These are phyloP conservation scores for Jaculus jaculus DNA, from an alignment of 2,113 vertebrate species.

Conservation along the genomic window DNA sequence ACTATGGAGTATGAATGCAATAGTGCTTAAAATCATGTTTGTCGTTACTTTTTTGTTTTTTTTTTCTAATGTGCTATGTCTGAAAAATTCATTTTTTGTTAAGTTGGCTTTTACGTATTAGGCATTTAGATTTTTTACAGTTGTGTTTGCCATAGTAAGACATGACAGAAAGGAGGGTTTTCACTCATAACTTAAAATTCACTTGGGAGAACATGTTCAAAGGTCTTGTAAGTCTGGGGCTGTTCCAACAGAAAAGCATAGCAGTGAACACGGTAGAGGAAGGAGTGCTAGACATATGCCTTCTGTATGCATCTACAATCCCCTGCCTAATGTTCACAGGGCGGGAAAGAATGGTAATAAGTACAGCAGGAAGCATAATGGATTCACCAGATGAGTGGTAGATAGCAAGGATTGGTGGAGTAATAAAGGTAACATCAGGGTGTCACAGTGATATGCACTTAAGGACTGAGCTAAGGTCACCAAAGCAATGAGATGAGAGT, in stretches of 20 bases:
- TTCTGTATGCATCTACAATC: not conserved
- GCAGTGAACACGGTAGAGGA: not conserved
- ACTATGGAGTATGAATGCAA: not conserved
- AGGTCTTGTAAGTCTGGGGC: not conserved
- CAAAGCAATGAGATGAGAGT: not conserved
- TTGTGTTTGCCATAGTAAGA: not conserved
- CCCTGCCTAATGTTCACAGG: not conserved
- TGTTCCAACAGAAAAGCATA: not conserved
- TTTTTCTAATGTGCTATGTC: not conserved
- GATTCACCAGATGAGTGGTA: not conserved
- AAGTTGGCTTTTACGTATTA: not conserved
- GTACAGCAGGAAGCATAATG: not conserved
- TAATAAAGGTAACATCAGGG: not conserved
- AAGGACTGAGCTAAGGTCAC: not conserved
- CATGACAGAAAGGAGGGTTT: not conserved
- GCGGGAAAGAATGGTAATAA: not conserved
- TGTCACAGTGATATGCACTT: not conserved
- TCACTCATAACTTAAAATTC: not conserved
- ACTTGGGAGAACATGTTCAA: not conserved
- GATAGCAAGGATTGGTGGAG: not conserved
- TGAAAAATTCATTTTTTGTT: constrained; percentile 32
- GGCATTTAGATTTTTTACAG: not conserved
- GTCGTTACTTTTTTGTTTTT: too few relatives aligned
- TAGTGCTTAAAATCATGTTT: not conserved
- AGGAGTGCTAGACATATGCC: not conserved